Evolutionary conservation across 2,797 vertebrate species (phyloP), one percentile per base, ranked within the genome.

Genomic region (Pristis pectinata): DNA sequence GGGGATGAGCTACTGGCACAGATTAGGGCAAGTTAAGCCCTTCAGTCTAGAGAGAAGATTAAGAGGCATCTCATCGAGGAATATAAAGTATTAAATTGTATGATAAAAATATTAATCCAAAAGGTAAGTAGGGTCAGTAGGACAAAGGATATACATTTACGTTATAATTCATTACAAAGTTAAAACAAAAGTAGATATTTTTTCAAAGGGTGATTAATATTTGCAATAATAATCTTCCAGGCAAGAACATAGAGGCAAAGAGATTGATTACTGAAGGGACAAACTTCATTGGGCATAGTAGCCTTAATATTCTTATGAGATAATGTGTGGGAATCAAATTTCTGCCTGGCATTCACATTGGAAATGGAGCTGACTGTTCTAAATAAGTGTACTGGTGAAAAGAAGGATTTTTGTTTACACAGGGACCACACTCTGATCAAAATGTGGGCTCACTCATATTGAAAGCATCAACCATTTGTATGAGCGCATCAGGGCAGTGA

Each of bases 21-120:
- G 87, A 91, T 91, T 91, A 67, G 19, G 87, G n/a, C 61, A 91
- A 61, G 37, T 91, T 91, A 91, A 91, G 61, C 87, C 91, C n/a
- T 91, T n/a, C 59, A 91, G 19, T 37, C 19, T 67, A 67, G 59
- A 91, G n/a, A 91, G 87, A 41, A 91, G 87, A 91, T 91, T 91
- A 91, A 41, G 61, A 91, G n/a, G 19, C 59, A 91, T 91, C 87
- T 41, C 8, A 2, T 91, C 19, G 8, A 67, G 61, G 8, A 91
- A 91, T 41, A 67, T 91, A 67, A 67, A 67, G 61, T 41, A 91
- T 91, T 67, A 67, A 91, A 67, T 91, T 91, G 87, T 67, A 41
- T 22, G 87, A 22, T 22, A 91, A 89, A 91, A 74, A 79, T 89
- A 91, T 61, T n/a, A 91, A 91, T 67, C 61, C n/a, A 24, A 91